These are phyloP conservation scores for Fragum sueziense DNA, from an alignment of 2,888 invertebrate species.

Conservation along the genomic window DNA sequence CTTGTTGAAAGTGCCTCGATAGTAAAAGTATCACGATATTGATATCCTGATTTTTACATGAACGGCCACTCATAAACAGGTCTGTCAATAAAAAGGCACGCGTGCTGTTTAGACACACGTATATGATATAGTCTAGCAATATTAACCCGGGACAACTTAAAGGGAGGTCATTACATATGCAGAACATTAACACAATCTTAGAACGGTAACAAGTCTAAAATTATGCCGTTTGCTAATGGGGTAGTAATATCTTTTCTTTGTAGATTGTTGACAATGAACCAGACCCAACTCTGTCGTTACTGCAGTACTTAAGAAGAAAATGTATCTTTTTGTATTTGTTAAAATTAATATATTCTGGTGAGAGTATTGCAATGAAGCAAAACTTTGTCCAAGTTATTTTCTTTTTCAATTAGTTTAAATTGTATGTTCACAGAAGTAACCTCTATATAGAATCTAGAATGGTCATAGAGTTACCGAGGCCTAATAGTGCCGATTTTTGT, in stretches of 20 bases:
- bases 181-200: background rate
- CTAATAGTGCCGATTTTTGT: background rate
- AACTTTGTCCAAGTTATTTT: too few relatives aligned
- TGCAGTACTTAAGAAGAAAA: conserved; percentile 89
- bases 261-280: conserved; percentile 89
- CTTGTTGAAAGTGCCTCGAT: too few relatives aligned
- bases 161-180: background rate
- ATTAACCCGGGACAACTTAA: background rate
- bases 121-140: background rate
- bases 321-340: conserved; percentile 69
- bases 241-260: background rate
- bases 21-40: too few relatives aligned
- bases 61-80: too few relatives aligned
- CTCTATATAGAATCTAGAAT: too few relatives aligned
- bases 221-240: background rate
- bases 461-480: too few relatives aligned
- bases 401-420: too few relatives aligned
- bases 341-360: conserved; percentile 41
- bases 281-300: conserved; percentile 92
- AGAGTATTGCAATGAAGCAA: too few relatives aligned
- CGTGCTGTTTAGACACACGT: too few relatives aligned
- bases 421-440: too few relatives aligned
- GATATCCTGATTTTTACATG: too few relatives aligned
- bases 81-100: too few relatives aligned
- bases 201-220: background rate